phyloP scores from a whole-genome alignment of 2,888 invertebrate species.

The Antitype chi region DNA sequence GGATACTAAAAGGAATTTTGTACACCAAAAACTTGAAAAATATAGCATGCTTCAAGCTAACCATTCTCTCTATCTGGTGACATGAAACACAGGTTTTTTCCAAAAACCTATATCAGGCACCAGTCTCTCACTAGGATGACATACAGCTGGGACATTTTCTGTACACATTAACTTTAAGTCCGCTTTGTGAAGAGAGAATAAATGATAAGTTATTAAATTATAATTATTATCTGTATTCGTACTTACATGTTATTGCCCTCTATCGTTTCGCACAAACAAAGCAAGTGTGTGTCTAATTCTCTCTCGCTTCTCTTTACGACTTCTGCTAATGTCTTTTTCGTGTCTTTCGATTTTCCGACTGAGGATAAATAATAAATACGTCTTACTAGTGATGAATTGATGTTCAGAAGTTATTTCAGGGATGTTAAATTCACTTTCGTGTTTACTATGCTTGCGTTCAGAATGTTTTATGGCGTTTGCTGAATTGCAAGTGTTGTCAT shows the following conservation, averaged over 20 bases:
- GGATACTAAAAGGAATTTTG: not conserved
- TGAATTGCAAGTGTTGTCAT: constrained; percentile 45
- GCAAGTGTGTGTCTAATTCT: constrained; percentile 25
- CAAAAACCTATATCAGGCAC: too few relatives aligned
- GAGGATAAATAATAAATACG: constrained; percentile 40
- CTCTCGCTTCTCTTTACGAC: constrained; percentile 34
- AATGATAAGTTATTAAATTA: too few relatives aligned
- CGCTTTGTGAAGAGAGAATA: too few relatives aligned
- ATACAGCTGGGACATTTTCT: too few relatives aligned
- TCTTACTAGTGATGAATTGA: constrained; percentile 50
- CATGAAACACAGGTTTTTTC: too few relatives aligned
- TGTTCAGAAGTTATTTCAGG: constrained; percentile 47
- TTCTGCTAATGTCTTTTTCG: constrained; percentile 53
- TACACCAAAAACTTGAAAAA: not conserved
- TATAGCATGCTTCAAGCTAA: not conserved
- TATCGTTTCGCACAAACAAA: constrained; percentile 29
- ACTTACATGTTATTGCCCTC: not conserved
- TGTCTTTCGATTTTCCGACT: constrained; percentile 40
- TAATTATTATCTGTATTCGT: not conserved
- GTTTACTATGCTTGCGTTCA: constrained; percentile 52
- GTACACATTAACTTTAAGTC: too few relatives aligned
- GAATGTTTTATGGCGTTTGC: constrained; percentile 44
- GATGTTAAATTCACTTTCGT: constrained; percentile 34
- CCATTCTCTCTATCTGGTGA: too few relatives aligned
- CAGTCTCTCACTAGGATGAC: too few relatives aligned